phyloP scores from a whole-genome alignment of 2,113 vertebrate genomes.

The Synodontis membranacea region DNA sequence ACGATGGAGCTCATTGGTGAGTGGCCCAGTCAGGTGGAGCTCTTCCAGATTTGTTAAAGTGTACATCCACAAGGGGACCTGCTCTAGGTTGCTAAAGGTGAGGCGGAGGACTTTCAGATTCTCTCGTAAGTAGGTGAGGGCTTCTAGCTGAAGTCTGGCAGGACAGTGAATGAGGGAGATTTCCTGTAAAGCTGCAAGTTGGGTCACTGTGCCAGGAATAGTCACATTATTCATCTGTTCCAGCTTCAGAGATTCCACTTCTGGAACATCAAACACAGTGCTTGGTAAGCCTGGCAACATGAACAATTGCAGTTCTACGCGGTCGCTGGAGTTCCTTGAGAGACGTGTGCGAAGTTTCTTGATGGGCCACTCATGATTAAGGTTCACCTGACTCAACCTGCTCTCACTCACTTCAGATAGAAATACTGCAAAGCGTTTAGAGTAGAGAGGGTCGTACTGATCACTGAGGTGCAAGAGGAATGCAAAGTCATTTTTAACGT shows the following conservation, averaged over 20 bases:
- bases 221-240: slow-evolving; percentile 79
- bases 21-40: slow-evolving; percentile 77
- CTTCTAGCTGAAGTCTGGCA: slow-evolving; percentile 76
- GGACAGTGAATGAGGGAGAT: slow-evolving; percentile 79
- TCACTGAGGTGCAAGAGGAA: slow-evolving; percentile 89
- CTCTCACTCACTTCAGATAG: slow-evolving; percentile 89
- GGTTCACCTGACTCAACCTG: slow-evolving; percentile 82
- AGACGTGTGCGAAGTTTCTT: slow-evolving; percentile 81
- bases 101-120: slow-evolving; percentile 77
- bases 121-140: slow-evolving; percentile 76
- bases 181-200: slow-evolving; percentile 77
- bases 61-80: slow-evolving; percentile 84
- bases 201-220: slow-evolving; percentile 74
- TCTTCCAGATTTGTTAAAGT: slow-evolving; percentile 79
- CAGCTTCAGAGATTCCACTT: slow-evolving; percentile 82
- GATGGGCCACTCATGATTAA: slow-evolving; percentile 84
- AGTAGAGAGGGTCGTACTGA: slow-evolving; percentile 86
- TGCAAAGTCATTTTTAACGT: slow-evolving; percentile 89
- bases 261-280: slow-evolving; percentile 79
- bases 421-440: slow-evolving; percentile 86
- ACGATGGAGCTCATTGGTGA: slow-evolving; percentile 74
- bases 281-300: slow-evolving; percentile 84
- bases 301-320: slow-evolving; percentile 79
- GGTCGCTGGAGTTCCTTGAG: slow-evolving; percentile 69
- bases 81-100: slow-evolving; percentile 75